phyloP scores from a whole-genome alignment of 1,140 invertebrate species.

The Drosophila kikkawai region DNA sequence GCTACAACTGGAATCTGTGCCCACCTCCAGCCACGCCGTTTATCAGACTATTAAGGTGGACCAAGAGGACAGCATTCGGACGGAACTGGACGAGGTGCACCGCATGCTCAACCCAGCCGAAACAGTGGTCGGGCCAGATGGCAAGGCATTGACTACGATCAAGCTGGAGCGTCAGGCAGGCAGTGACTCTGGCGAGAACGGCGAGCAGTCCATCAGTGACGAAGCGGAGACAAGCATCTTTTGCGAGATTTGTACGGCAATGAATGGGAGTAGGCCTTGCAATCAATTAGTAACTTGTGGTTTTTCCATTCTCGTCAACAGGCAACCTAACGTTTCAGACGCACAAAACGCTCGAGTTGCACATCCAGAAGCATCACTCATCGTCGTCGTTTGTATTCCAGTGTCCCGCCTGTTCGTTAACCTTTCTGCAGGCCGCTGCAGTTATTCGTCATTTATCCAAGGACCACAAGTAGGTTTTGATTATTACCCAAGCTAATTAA shows the following conservation, averaged over 20 bases:
- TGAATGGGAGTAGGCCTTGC: slow-evolving; percentile 24
- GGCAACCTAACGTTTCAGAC: slow-evolving; percentile 89
- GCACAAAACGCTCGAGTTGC: slow-evolving; percentile 89
- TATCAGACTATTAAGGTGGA: slow-evolving; percentile 78
- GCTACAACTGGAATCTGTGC: slow-evolving; percentile 68
- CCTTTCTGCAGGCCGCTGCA: slow-evolving; percentile 89
- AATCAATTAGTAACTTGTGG: slow-evolving; percentile 25
- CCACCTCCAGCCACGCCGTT: slow-evolving; percentile 70
- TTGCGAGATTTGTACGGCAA: slow-evolving; percentile 70
- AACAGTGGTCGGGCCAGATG: slow-evolving; percentile 87
- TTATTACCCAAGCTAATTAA: neutral
- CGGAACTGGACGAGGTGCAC: slow-evolving; percentile 76
- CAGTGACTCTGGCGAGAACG: slow-evolving; percentile 60
- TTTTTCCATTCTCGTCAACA: slow-evolving; percentile 52
- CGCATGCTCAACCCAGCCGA: slow-evolving; percentile 81
- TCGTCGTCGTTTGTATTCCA: slow-evolving; percentile 88
- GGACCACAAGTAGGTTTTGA: slow-evolving; percentile 87
- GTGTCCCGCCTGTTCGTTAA: slow-evolving; percentile 89
- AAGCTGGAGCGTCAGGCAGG: slow-evolving; percentile 77
- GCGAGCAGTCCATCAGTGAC: slow-evolving; percentile 65
- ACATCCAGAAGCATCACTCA: slow-evolving; percentile 89
- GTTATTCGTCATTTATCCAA: slow-evolving; percentile 90
- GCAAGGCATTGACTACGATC: slow-evolving; percentile 85
- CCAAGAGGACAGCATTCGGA: slow-evolving; percentile 72
- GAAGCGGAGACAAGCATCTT: slow-evolving; percentile 67